These are phyloP conservation scores for Zingel zingel DNA, from an alignment of 2,113 vertebrate species.

Conservation along the genomic window DNA sequence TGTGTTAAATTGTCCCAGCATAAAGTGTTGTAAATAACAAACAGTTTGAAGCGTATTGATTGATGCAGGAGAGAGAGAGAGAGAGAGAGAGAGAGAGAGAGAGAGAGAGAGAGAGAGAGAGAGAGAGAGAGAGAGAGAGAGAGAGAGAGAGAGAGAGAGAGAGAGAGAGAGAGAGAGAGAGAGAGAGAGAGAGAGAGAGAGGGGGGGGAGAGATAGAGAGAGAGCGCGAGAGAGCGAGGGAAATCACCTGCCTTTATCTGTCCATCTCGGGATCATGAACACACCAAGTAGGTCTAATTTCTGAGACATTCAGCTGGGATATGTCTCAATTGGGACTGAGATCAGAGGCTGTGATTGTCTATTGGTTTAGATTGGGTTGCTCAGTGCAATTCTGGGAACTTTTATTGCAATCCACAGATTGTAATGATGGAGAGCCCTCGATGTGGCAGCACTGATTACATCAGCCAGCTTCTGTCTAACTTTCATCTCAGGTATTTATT, in stretches of 20 bases:
- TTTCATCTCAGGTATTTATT: slow-evolving; percentile 83
- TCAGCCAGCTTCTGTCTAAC: slow-evolving; percentile 79
- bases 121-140: neutral
- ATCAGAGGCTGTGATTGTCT: slow-evolving; percentile 76
- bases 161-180: neutral
- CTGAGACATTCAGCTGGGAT: slow-evolving; percentile 71
- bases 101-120: neutral
- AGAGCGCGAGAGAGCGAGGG: neutral
- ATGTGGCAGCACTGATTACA: slow-evolving; percentile 76
- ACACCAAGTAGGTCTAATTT: slow-evolving; percentile 70
- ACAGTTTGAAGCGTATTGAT: slow-evolving; percentile 50
- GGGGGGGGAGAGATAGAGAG: no score
- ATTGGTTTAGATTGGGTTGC: slow-evolving; percentile 74
- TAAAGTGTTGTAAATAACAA: slow-evolving; percentile 34
- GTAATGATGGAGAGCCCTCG: slow-evolving; percentile 81
- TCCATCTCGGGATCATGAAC: slow-evolving; percentile 66
- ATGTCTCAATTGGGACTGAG: slow-evolving; percentile 77
- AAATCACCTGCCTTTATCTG: slow-evolving; percentile 60
- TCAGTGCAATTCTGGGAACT: slow-evolving; percentile 74
- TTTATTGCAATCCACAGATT: slow-evolving; percentile 81
- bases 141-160: neutral
- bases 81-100: neutral
- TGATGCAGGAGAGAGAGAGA: neutral
- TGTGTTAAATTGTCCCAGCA: slow-evolving; percentile 50
- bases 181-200: neutral